phyloP scores from a whole-genome alignment of 2,797 vertebrate species.

The Aulostomus chinensis region DNA sequence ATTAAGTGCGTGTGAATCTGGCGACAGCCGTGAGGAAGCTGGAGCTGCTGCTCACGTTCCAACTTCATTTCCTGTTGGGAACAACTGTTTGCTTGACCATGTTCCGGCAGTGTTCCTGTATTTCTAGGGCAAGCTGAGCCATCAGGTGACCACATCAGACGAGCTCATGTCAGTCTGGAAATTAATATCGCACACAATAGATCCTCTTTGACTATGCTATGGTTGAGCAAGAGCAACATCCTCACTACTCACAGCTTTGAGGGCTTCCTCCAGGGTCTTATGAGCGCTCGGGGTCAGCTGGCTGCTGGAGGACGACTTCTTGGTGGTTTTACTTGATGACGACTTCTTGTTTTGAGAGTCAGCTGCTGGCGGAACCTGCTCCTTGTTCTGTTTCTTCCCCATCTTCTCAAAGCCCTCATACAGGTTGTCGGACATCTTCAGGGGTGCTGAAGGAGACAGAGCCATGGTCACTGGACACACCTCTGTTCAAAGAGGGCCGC shows the following conservation, averaged over 20 bases:
- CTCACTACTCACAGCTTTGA: slow-evolving; percentile 91
- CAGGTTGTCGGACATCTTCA: slow-evolving; percentile 82
- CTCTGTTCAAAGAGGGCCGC: not conserved
- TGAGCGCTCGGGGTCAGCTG: slow-evolving; percentile 48
- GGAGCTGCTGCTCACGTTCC: too few relatives aligned
- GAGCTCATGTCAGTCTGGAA: not conserved
- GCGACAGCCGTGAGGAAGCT: too few relatives aligned
- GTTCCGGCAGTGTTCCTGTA: too few relatives aligned
- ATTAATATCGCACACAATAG: not conserved
- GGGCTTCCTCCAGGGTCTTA: slow-evolving; percentile 87
- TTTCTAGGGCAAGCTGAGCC: too few relatives aligned
- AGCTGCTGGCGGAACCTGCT: slow-evolving; percentile 88
- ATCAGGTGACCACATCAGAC: too few relatives aligned
- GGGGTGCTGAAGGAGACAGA: slow-evolving; percentile 73
- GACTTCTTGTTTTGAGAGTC: slow-evolving; percentile 78
- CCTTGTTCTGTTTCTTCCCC: slow-evolving; percentile 90
- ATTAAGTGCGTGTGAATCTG: too few relatives aligned
- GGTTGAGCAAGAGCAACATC: too few relatives aligned
- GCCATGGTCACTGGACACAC: not conserved
- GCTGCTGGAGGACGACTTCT: slow-evolving; percentile 63
- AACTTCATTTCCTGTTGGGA: too few relatives aligned
- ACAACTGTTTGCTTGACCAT: too few relatives aligned
- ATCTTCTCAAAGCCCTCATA: slow-evolving; percentile 88
- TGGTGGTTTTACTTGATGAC: slow-evolving; percentile 67
- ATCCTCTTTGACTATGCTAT: not conserved